Evolutionary conservation across 2,113 vertebrate species (phyloP), one percentile per base, ranked within the genome.

Genomic region (Zonotrichia leucophrys): DNA sequence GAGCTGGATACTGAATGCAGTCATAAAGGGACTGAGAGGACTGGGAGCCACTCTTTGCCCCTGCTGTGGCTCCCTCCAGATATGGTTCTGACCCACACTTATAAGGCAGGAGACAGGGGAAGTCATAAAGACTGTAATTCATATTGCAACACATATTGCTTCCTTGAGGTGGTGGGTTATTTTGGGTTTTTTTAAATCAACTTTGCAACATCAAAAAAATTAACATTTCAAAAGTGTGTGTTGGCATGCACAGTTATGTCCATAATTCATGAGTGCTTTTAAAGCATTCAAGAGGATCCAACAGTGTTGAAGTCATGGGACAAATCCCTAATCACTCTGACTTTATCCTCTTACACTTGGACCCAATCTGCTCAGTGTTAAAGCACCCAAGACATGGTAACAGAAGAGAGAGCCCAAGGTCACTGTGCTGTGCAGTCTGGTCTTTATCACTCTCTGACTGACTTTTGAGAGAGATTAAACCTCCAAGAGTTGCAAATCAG

Each of bases 331-430:
- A 96, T 90, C 72, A 64, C 75, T 92, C 79, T 79, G 82, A 39
- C 73, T 95, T 97, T 92, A 96, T 96, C 89, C 85, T 97, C 87
- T 92, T 96, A 97, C 53, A 74, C 76, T 87, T 76, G 83, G 64
- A 94, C 89, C 73, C 79, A 91, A 66, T 91, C 86, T 94, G 87
- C 39, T 94, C 94, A 77, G 30, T 78, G 75, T 77, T 95, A 84
- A 95, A 94, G 79, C 66, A 96, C 55, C 60, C 78, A 55, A 94
- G 80, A 95, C 0, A 0, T 35, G 49, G 35, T 33, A 92, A 81
- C 27, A 76, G 74, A 90, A 85, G 60, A 91, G 87, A 76, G 39
- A 86, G 41, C 14, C 58, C 76, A 94, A 95, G 89, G 93, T 92
- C 93, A 89, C 46, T 83, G 33, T 80, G 66, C 44, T 0, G 0